A percentile compares a stretch with the other conserved stretches of the same genome.
Evolutionary conservation across 2,113 vertebrate species (phyloP).

Genomic region (Enhydra lutris): DNA sequence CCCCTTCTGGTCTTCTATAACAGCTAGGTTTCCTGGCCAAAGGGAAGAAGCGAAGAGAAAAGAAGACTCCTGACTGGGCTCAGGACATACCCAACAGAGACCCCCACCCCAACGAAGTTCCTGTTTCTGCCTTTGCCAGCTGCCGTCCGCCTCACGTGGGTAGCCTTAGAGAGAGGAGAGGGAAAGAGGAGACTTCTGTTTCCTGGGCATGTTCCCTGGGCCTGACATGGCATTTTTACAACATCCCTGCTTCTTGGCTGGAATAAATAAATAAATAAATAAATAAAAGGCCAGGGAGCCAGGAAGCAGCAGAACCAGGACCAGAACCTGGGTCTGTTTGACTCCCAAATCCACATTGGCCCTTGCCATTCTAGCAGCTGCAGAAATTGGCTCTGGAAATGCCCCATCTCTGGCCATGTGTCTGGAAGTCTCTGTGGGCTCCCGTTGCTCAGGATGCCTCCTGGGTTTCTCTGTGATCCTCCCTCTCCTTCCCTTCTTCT

Average conservation of each 20-base stretch:
- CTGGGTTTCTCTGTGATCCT: not conserved
- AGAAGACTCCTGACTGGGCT: not conserved
- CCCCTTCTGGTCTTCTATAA: not conserved
- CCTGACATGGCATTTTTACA: not conserved
- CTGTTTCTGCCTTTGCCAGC: not conserved
- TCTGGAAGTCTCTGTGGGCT: not conserved
- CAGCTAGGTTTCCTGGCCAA: not conserved
- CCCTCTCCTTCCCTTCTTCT: not conserved
- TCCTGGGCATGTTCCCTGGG: not conserved
- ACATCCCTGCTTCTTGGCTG: not conserved
- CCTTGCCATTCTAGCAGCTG: not conserved
- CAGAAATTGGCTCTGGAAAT: not conserved
- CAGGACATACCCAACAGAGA: not conserved
- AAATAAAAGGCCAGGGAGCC: not conserved
- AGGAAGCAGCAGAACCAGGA: not conserved
- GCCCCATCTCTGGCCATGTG: not conserved
- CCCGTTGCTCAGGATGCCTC: not conserved
- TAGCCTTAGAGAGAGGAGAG: not conserved
- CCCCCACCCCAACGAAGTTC: not conserved
- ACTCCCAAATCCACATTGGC: not conserved
- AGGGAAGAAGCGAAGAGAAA: not conserved
- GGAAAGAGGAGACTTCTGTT: not conserved
- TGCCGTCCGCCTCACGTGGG: not conserved
- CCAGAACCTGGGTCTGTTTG: not conserved
- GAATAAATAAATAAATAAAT: not conserved